Percentiles rank a stretch among this genome's conserved stretches.
These are phyloP conservation scores for Tortrix viridana DNA, from an alignment of 2,888 invertebrate species.

Conservation along the genomic window DNA sequence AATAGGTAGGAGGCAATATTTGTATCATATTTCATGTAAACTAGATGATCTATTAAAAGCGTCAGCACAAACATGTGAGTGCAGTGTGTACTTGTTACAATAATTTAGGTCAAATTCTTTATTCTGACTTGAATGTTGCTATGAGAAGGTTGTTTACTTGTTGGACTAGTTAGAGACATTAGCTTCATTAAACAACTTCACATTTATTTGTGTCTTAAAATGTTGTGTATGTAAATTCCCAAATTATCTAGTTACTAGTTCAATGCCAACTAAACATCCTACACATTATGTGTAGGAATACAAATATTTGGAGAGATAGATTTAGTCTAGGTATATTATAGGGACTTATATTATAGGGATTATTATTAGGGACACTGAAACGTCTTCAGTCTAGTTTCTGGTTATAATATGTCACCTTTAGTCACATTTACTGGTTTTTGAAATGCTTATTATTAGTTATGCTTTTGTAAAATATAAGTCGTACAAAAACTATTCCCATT, in stretches of 20 bases:
- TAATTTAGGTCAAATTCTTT: conserved; percentile 40
- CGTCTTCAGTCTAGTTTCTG: too few species aligned
- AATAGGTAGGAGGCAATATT: background rate
- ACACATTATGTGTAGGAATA: background rate
- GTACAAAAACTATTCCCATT: too few species aligned
- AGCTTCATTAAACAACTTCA: conserved; percentile 25
- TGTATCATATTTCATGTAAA: conserved; percentile 21
- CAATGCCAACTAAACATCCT: conserved; percentile 19
- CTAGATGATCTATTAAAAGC: conserved; percentile 2
- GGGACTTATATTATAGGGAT: too few species aligned
- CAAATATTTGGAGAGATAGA: background rate
- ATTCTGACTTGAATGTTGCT: conserved; percentile 20
- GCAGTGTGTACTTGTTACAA: conserved; percentile 23
- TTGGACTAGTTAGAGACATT: conserved; percentile 19
- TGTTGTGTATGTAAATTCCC: conserved; percentile 13
- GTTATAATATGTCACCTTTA: too few species aligned
- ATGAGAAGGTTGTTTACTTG: conserved; percentile 31
- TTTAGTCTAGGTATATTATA: background rate
- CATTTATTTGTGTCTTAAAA: conserved; percentile 22
- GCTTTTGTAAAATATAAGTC: too few species aligned
- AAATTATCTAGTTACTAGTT: conserved; percentile 16
- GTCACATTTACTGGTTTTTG: too few species aligned
- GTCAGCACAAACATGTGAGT: conserved; percentile 13
- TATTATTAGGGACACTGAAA: too few species aligned
- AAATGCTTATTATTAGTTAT: too few species aligned